Conservation (phyloP, 1,140 invertebrate species). For the Caligus rogercresseyi region DNA sequence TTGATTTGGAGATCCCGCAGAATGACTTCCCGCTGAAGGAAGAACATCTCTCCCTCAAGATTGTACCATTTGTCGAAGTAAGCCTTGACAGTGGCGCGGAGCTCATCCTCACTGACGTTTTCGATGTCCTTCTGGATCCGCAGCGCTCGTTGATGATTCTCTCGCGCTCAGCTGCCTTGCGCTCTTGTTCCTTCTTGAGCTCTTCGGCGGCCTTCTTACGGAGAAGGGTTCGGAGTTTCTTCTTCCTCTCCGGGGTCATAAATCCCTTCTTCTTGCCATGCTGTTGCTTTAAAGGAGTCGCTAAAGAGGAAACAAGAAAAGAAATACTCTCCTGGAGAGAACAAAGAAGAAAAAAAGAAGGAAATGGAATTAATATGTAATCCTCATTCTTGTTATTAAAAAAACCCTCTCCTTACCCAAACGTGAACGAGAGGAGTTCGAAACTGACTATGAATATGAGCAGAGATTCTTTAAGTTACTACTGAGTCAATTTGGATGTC, state of each 20-base stretch:
- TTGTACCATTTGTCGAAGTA: slow-evolving; percentile 21
- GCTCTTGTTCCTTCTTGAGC: slow-evolving; percentile 96
- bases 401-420: too few species aligned
- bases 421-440: not conserved
- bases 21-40: slow-evolving; percentile 18
- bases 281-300: slow-evolving; percentile 44
- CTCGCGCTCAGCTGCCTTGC: slow-evolving; percentile 91
- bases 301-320: not conserved
- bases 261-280: slow-evolving; percentile 96
- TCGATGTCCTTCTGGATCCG: slow-evolving; percentile 70
- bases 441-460: not conserved
- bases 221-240: slow-evolving; percentile 89
- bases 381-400: too few species aligned
- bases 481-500: not conserved
- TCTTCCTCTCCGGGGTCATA: slow-evolving; percentile 95
- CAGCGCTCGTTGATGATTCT: slow-evolving; percentile 88
- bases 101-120: slow-evolving; percentile 57
- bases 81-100: slow-evolving; percentile 17
- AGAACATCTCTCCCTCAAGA: slow-evolving; percentile 19
- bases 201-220: slow-evolving; percentile 99
- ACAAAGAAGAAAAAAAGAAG: too few species aligned
- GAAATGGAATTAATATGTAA: too few species aligned
- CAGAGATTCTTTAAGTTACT: not conserved
- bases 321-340: too few species aligned
- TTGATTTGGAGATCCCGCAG: slow-evolving; percentile 53